Base-by-base conservation (phyloP, 2,888 invertebrate species). In the Dromius quadrimaculatus region DNA sequence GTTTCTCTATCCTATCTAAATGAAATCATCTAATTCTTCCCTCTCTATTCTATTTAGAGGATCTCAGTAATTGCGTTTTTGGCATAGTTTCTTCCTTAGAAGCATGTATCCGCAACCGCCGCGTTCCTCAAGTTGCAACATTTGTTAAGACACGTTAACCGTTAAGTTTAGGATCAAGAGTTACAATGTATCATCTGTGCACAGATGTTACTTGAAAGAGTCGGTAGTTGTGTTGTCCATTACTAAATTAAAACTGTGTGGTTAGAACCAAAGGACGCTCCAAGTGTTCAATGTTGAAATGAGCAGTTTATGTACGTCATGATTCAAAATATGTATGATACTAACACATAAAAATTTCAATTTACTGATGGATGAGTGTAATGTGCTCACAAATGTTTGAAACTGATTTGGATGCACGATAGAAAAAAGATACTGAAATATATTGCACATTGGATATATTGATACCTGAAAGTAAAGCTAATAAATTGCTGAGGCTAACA, bases 111-210 rank as follows among this genome's bases (percentile, higher is more conserved):
- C n/a, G n/a, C n/a, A n/a, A n/a, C n/a, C n/a, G n/a, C n/a, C n/a
- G 34, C 57, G 57, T 57, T 57, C 57, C 57, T 32, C 57, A 57
- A 57, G 57, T 57, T 57, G 57, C 57, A 57, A 28, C 57, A 57
- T 32, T 34, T 32, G 57, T 57, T 36, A 32, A 59, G 59, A 59
- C 59, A 59, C 59, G 59, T 59, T 59, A 59, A 57, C 36, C n/a
- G 36, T 57, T 11, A 57, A 57, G 57, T 59, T 59, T 36, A 11
- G 19, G 19, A 36, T 19, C 34, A 34, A 5, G 17, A 34, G 20
- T 36, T 47, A 15, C 36, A 6, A 59, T 36, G 36, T 59, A 36
- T 59, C 59, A 59, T 36, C 59, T 36, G 36, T 2, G 36, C 19
- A n/a, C 59, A 59, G 34, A 15, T 59, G 59, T 2, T 19, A 15